These are phyloP conservation scores for Hypanus sabinus DNA, from an alignment of 2,113 vertebrate species.

Conservation along the genomic window DNA sequence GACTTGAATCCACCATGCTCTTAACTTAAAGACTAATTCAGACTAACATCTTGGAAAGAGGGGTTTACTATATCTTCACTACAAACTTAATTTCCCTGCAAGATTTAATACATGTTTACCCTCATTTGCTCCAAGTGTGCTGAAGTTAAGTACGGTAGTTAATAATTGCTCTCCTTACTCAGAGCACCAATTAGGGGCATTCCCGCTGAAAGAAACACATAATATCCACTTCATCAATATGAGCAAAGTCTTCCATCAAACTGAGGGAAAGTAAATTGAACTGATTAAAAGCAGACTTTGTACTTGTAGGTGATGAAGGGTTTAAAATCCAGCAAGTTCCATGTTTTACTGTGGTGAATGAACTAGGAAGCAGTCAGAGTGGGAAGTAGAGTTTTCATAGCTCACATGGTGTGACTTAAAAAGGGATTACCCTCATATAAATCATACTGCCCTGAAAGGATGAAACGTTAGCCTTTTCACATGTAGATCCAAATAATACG, in stretches of 20 bases:
- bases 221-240: background rate
- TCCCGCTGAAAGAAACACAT: background rate
- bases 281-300: conserved; percentile 6
- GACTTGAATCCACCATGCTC: background rate
- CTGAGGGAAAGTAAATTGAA: background rate
- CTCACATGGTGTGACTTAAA: background rate
- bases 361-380: background rate
- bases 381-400: background rate
- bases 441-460: background rate
- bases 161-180: conserved; percentile 5
- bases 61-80: background rate
- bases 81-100: background rate
- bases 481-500: background rate
- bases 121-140: background rate
- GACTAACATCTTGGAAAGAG: background rate
- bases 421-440: background rate
- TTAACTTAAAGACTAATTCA: background rate
- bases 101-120: background rate
- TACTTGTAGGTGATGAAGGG: background rate
- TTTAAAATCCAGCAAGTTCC: background rate
- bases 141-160: background rate
- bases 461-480: background rate
- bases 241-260: background rate
- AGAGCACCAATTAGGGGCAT: background rate
- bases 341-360: background rate